Evolutionary conservation across 2,113 vertebrate species (phyloP).

Genomic region (Tragelaphus imberbis): DNA sequence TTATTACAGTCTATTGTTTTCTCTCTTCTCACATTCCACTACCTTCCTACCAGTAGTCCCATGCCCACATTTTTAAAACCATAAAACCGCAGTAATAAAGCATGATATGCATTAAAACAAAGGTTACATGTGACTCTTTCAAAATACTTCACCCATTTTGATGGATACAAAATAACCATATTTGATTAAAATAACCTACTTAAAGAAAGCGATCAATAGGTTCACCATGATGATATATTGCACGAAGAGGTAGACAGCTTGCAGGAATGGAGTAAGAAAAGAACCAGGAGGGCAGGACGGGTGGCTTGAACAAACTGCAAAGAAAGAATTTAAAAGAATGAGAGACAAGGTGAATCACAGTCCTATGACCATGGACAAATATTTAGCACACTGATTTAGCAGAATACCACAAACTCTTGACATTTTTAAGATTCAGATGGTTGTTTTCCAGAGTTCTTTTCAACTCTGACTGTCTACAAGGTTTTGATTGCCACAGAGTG

Average conservation of each 20-base stretch:
- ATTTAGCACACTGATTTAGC: not conserved
- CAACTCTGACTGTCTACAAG: not conserved
- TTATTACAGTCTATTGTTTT: not conserved
- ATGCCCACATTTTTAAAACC: not conserved
- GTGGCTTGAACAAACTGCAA: constrained; percentile 83
- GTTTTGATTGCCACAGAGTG: not conserved
- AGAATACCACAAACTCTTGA: not conserved
- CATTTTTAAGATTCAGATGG: not conserved
- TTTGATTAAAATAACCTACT: constrained; percentile 82
- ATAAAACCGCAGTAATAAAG: not conserved
- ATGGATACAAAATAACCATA: not conserved
- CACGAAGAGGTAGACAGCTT: constrained; percentile 97
- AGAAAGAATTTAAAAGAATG: constrained; percentile 13
- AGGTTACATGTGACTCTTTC: not conserved
- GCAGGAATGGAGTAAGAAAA: constrained; percentile 91
- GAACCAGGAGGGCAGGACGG: constrained; percentile 87
- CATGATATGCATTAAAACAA: not conserved
- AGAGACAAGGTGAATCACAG: not conserved
- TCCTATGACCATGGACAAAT: not conserved
- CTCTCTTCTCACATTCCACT: not conserved
- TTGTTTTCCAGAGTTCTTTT: not conserved
- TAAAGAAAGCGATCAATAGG: constrained; percentile 96
- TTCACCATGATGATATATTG: constrained; percentile 99
- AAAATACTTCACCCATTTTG: not conserved
- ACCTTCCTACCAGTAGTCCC: not conserved